Percentiles rank a stretch among this genome's conserved stretches.
Conservation (phyloP, 2,888 invertebrate genomes). For the Autographa pulchrina region DNA sequence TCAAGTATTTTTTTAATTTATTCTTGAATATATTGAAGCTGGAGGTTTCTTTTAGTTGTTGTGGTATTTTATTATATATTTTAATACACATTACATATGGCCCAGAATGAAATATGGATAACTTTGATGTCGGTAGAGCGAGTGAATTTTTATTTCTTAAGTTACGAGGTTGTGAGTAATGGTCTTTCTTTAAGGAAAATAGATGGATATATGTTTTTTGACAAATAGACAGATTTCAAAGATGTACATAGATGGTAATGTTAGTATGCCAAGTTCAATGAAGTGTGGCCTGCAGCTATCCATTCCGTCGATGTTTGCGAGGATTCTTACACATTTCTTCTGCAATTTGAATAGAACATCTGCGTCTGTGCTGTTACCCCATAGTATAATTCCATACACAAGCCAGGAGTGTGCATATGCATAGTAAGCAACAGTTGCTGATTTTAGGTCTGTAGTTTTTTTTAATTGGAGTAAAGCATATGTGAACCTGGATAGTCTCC, state of each 20-base stretch:
- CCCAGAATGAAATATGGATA: slow-evolving; percentile 17
- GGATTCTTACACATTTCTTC: no score
- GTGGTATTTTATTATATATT: slow-evolving; percentile 14
- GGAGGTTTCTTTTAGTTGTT: slow-evolving; percentile 14
- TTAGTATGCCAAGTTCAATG: slow-evolving; percentile 13
- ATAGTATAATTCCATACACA: no score
- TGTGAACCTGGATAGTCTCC: slow-evolving; percentile 32
- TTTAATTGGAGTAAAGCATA: slow-evolving; percentile 32
- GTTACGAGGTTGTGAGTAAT: slow-evolving; percentile 14
- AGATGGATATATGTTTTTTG: slow-evolving; percentile 13
- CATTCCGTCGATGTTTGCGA: no score
- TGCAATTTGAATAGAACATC: no score
- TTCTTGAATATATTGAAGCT: slow-evolving; percentile 16
- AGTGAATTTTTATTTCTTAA: slow-evolving; percentile 11
- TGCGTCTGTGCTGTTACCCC: no score
- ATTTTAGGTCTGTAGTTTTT: slow-evolving; percentile 20
- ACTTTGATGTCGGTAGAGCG: slow-evolving; percentile 11
- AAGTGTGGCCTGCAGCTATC: slow-evolving; percentile 13
- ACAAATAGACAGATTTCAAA: no score
- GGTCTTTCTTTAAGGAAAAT: slow-evolving; percentile 13
- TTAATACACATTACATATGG: slow-evolving; percentile 15
- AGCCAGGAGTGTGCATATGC: slow-evolving; percentile 16
- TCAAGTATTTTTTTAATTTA: no score
- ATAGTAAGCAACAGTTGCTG: slow-evolving; percentile 28
- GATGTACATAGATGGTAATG: slow-evolving; percentile 12